A percentile compares a stretch with the other conserved stretches of the same genome.
These are phyloP conservation scores for Drosophila equinoxialis DNA, from an alignment of 1,140 invertebrate species.

Conservation along the genomic window DNA sequence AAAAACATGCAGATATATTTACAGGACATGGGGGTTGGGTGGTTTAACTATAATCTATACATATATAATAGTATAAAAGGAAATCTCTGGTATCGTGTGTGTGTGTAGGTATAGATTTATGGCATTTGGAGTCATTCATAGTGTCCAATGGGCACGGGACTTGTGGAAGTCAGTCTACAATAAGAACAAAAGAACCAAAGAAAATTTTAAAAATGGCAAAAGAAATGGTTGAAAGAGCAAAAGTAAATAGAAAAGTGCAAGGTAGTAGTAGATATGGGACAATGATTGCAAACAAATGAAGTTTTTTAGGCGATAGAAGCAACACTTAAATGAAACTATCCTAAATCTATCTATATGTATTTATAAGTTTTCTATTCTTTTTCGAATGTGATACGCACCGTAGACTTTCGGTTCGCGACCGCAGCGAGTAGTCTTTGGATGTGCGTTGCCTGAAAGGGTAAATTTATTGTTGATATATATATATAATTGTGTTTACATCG, in stretches of 20 bases:
- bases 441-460: conserved; percentile 75
- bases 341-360: too few relatives aligned
- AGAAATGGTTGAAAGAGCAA: conserved; percentile 9
- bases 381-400: conserved; percentile 85
- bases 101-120: conserved; percentile 4
- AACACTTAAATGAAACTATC: conserved; percentile 44
- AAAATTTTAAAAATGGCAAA: conserved; percentile 12
- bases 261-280: background rate
- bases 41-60: background rate
- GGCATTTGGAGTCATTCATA: conserved; percentile 63
- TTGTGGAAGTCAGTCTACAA: conserved; percentile 78
- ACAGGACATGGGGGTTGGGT: conserved; percentile 24
- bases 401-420: conserved; percentile 90
- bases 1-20: conserved; percentile 46
- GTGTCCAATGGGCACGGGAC: conserved; percentile 74
- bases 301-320: conserved; percentile 17
- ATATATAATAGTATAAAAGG: conserved; percentile 25
- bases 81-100: conserved; percentile 52
- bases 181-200: conserved; percentile 30
- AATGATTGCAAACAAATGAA: conserved; percentile 30
- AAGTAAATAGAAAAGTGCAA: background rate
- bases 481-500: conserved; percentile 58
- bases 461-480: conserved; percentile 25
- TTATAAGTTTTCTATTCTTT: background rate
- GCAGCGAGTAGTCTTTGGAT: conserved; percentile 90